Evolutionary conservation across 2,888 invertebrate species (phyloP).

Genomic region (Drosophila atroscutellata): DNA sequence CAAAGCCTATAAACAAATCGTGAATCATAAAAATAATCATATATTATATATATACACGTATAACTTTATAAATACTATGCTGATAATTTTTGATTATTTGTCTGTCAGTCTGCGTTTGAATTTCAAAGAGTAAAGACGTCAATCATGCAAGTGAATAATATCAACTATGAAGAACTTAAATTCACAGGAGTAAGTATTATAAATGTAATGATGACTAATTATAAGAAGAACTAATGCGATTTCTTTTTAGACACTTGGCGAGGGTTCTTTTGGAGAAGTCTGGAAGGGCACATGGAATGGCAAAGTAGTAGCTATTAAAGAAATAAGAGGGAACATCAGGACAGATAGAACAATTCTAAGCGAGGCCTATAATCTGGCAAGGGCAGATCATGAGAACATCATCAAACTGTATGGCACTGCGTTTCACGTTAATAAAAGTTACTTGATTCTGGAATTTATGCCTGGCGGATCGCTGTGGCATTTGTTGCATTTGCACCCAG

Average conservation of each 20-base stretch:
- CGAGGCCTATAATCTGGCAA: neutral
- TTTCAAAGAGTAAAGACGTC: neutral
- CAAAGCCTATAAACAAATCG: too few species aligned
- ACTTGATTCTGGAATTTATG: neutral
- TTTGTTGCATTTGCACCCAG: fast-evolving
- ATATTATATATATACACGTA: too few species aligned
- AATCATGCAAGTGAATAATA: neutral
- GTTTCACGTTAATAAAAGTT: fast-evolving
- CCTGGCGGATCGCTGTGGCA: neutral
- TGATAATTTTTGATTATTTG: too few species aligned
- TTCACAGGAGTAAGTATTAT: fast-evolving
- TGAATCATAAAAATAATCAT: too few species aligned
- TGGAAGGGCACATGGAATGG: fast-evolving
- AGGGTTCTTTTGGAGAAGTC: fast-evolving
- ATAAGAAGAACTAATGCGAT: too few species aligned
- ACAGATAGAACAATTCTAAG: fast-evolving
- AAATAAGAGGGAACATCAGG: fast-evolving
- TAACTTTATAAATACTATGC: too few species aligned
- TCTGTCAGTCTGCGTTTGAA: neutral
- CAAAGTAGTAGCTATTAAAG: neutral
- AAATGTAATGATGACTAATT: neutral
- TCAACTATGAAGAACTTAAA: fast-evolving
- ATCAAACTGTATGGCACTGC: neutral
- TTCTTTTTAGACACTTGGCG: fast-evolving
- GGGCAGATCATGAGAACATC: neutral